These are phyloP conservation scores for Macrotus californicus DNA, from an alignment of 2,113 vertebrate genomes.

Conservation along the genomic window DNA sequence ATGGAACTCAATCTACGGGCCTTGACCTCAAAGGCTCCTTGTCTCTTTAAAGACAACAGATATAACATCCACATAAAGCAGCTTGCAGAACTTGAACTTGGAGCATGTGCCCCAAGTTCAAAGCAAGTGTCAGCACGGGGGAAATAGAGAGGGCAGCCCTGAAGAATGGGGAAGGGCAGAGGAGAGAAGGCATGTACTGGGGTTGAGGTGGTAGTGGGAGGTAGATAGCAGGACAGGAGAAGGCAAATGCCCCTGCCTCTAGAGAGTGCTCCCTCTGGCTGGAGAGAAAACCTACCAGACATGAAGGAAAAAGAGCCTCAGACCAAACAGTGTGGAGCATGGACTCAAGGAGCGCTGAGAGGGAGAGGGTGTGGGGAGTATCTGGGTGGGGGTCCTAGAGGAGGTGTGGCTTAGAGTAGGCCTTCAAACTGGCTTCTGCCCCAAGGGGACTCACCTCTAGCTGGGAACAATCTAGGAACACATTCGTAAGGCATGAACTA, in stretches of 20 bases:
- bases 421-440: neutral
- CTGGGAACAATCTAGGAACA: neutral
- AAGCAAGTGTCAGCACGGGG: neutral
- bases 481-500: neutral
- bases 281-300: neutral
- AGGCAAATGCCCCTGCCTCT: neutral
- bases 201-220: neutral
- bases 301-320: neutral
- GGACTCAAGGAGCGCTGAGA: neutral
- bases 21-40: neutral
- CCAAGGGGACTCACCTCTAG: neutral
- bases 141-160: neutral
- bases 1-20: neutral
- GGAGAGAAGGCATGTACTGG: neutral
- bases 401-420: neutral
- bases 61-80: neutral
- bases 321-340: neutral
- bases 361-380: neutral
- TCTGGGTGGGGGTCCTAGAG: neutral
- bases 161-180: neutral
- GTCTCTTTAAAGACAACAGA: neutral
- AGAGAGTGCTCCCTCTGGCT: neutral
- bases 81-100: neutral
- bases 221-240: neutral
- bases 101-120: neutral